Conservation (phyloP, 2,888 invertebrate genomes). For the Trisateles emortualis region DNA sequence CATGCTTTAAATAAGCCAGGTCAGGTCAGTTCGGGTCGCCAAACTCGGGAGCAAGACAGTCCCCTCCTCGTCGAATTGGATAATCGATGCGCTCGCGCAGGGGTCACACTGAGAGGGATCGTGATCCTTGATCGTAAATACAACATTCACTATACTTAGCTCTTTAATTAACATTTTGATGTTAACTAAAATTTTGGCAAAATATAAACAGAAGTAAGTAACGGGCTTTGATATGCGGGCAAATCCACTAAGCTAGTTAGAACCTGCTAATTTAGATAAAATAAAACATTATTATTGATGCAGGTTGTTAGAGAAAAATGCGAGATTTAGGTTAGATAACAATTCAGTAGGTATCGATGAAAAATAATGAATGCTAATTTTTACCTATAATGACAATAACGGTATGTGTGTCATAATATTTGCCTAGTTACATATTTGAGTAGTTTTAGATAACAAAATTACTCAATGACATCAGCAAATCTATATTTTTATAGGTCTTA, state of each 20-base stretch:
- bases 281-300: background rate
- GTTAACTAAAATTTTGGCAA: too few species aligned
- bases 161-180: constrained; percentile 24
- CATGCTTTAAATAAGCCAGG: constrained; percentile 24
- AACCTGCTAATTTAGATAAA: too few species aligned
- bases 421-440: background rate
- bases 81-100: constrained; percentile 29
- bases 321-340: constrained; percentile 1
- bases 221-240: too few species aligned
- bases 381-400: background rate
- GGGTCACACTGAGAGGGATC: constrained; percentile 26
- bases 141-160: constrained; percentile 23
- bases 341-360: background rate
- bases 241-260: too few species aligned
- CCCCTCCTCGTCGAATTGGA: constrained; percentile 43
- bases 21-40: constrained; percentile 37
- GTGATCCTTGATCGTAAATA: constrained; percentile 12
- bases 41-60: constrained; percentile 34
- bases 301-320: background rate
- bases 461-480: background rate
- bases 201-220: too few species aligned
- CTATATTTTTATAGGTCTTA: too few species aligned
- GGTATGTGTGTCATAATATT: background rate
- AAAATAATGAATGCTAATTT: background rate
- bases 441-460: background rate